Base-by-base conservation (phyloP, 2,797 vertebrate genomes). In the Brachyrhaphis roseni region DNA sequence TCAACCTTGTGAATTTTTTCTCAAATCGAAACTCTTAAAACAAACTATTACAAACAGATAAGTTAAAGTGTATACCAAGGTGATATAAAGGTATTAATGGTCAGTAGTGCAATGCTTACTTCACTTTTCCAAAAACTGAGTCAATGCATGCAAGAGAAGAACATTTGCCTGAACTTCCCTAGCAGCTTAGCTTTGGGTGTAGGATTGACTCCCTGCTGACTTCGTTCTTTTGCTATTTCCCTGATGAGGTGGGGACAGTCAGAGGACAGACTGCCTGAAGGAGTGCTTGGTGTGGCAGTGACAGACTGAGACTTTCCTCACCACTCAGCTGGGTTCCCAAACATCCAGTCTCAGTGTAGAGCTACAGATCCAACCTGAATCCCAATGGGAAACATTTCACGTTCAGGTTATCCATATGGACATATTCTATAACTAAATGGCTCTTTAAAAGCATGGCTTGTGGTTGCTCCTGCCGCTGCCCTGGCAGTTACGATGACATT, bases 211-310 rank as follows among this genome's bases (percentile, higher is more conserved):
- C 78, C 46, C 72, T 31, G 36, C 59, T 53, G 78, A 62, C 51
- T 75, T 18, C 18, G 74, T 53, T 36, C 57, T 66, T 64, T 45
- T 68, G 51, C 26, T 31, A 46, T 28, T 26, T 34, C n/a, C 39
- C 59, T 70, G 78, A 75, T 80, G 59, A 75, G 73, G 62, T 62
- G 18, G 39, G n/a, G 36, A 57, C 31, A 74, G 47, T 79, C 36
- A 51, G 59, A 75, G 72, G 72, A 68, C 8, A 45, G 78, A 36
- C 59, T 16, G 59, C 36, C 51, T 46, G 72, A 49, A 47, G 57
- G 49, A 34, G 64, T 2, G 31, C 28, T 70, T 28, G 15, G 13
- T 20, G 62, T 39, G 16, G 16, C 1, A 34, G 51, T 28, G 70
- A 34, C 41, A 57, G 55, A 26, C 70, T 46, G 28, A 43, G 8